Conservation (phyloP, 2,888 invertebrate genomes). For the Calameuta pallipes region DNA sequence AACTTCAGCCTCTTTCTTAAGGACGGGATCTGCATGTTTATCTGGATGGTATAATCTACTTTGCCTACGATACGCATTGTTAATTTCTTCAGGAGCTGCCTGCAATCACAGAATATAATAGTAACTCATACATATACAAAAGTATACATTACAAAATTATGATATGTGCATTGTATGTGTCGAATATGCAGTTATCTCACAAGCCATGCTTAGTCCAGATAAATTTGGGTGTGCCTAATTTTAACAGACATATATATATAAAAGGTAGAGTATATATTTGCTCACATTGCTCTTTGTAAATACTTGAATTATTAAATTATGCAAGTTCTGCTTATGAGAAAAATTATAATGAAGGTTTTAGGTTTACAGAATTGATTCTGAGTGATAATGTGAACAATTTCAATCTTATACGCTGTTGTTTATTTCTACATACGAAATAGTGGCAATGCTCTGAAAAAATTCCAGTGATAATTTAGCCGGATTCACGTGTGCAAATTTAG, state of each 20-base stretch:
- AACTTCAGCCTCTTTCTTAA: conserved; percentile 89
- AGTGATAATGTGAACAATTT: not conserved
- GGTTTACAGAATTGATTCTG: not conserved
- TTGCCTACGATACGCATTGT: conserved; percentile 89
- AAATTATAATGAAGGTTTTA: not conserved
- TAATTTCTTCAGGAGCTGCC: conserved; percentile 94
- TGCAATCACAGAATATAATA: conserved; percentile 63
- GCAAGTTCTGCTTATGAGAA: no score
- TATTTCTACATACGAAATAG: not conserved
- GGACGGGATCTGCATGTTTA: conserved; percentile 86
- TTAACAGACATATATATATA: not conserved
- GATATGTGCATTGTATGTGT: not conserved
- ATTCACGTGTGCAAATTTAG: not conserved
- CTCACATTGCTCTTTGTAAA: not conserved
- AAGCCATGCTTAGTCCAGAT: not conserved
- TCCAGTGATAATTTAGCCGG: not conserved
- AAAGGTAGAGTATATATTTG: not conserved
- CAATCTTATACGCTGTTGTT: not conserved
- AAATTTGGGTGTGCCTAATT: not conserved
- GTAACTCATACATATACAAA: not conserved
- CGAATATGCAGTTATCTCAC: not conserved
- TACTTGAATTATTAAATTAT: not conserved
- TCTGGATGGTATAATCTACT: conserved; percentile 97
- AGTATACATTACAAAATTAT: conserved; percentile 8
- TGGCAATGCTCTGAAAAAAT: not conserved